Conservation (phyloP, 2,888 invertebrate species). For the Ochropacha duplaris region DNA sequence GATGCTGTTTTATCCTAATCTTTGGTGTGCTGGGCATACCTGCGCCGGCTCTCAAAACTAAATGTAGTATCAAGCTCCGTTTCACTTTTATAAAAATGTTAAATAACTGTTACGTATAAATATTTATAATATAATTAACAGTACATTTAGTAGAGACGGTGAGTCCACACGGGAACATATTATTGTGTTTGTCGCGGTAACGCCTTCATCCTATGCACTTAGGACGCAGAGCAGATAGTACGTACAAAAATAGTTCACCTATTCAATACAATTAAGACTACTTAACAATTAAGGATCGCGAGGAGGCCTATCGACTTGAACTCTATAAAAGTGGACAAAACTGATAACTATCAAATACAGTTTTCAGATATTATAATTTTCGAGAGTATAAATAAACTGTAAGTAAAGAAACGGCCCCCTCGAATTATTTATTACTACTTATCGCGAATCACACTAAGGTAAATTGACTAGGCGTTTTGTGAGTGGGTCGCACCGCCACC, state of each 20-base stretch:
- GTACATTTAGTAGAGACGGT: conserved; percentile 49
- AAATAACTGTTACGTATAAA: conserved; percentile 7
- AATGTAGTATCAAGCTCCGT: conserved; percentile 26
- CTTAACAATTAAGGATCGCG: conserved; percentile 80
- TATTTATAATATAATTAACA: conserved; percentile 15
- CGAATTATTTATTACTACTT: conserved; percentile 72
- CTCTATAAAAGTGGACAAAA: conserved; percentile 26
- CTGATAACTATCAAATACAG: conserved; percentile 25
- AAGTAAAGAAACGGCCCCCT: conserved; percentile 42
- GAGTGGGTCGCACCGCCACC: conserved; percentile 63
- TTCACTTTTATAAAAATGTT: background rate
- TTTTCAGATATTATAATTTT: conserved; percentile 33
- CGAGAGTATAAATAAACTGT: conserved; percentile 17
- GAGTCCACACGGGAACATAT: conserved; percentile 57
- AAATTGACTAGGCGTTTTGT: conserved; percentile 82
- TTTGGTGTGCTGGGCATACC: conserved; percentile 78
- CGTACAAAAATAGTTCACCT: conserved; percentile 83
- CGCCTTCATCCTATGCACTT: conserved; percentile 71
- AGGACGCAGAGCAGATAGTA: conserved; percentile 74
- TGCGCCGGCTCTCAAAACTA: conserved; percentile 51
- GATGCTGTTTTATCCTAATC: conserved; percentile 74
- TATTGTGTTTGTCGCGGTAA: conserved; percentile 65
- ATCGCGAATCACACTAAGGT: conserved; percentile 82
- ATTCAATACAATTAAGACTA: conserved; percentile 80
- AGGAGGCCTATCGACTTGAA: conserved; percentile 56